Percentiles rank a stretch among this genome's conserved stretches.
These are phyloP conservation scores for Alligator sinensis DNA, from an alignment of 2,113 vertebrate genomes.

Conservation along the genomic window DNA sequence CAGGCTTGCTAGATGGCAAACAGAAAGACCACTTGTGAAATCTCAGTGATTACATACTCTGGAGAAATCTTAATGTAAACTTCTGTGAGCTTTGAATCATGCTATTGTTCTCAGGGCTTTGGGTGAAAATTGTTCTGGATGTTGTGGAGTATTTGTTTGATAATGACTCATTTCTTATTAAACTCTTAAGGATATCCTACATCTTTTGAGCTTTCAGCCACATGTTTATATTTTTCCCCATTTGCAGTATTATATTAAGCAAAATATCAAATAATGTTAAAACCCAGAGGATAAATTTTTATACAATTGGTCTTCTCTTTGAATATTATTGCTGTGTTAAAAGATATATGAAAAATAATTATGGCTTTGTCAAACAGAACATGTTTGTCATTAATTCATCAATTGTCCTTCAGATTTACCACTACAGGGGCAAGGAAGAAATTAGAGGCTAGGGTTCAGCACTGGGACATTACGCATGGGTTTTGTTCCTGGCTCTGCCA, in stretches of 20 bases:
- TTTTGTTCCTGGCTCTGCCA: not conserved
- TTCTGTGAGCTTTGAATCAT: constrained; percentile 28
- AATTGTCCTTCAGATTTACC: not conserved
- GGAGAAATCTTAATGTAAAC: constrained; percentile 41
- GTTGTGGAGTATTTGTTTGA: not conserved
- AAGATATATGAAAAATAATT: not conserved
- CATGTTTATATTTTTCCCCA: constrained; percentile 15
- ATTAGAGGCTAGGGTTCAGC: not conserved
- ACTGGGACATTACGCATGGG: not conserved
- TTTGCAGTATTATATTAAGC: not conserved
- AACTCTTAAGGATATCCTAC: not conserved
- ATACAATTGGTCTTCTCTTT: constrained; percentile 7
- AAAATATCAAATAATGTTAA: constrained; percentile 26
- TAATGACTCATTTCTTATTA: constrained; percentile 26
- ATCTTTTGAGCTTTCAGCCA: not conserved
- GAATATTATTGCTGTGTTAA: not conserved
- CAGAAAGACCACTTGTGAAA: constrained; percentile 47
- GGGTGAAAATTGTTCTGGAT: constrained; percentile 49
- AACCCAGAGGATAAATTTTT: not conserved
- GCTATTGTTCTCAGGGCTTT: constrained; percentile 37
- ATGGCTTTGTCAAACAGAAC: not conserved
- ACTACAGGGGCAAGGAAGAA: constrained; percentile 5
- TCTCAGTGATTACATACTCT: constrained; percentile 33
- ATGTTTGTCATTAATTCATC: not conserved
- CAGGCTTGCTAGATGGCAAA: constrained; percentile 47